Conservation (phyloP, 1,140 invertebrate genomes). For the Platyscapa corneri region DNA sequence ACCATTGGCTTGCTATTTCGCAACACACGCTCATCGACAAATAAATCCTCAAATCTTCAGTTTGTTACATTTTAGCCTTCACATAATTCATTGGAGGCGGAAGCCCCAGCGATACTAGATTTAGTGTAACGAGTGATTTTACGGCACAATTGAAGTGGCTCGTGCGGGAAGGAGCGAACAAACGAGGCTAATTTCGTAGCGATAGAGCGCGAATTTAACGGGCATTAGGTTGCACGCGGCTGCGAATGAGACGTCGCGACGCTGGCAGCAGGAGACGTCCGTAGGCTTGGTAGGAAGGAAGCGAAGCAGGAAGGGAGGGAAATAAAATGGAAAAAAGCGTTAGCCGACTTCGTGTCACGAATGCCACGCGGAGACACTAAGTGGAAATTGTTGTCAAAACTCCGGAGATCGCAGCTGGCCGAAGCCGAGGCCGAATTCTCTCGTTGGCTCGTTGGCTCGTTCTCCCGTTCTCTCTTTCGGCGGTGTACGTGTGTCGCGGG, state of each 20-base stretch:
- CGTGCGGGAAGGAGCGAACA: too few species aligned
- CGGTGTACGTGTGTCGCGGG: conserved; percentile 35
- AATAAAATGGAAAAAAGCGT: conserved; percentile 34
- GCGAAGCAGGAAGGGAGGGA: conserved; percentile 7
- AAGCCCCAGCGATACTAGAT: background rate
- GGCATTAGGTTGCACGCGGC: too few species aligned
- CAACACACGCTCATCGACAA: too few species aligned
- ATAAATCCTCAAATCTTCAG: too few species aligned
- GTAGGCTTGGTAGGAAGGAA: background rate
- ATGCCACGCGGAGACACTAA: conserved; percentile 70
- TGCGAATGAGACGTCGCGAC: background rate
- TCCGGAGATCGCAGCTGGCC: conserved; percentile 58
- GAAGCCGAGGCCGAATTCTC: conserved; percentile 42
- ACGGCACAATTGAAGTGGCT: background rate
- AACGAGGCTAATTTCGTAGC: too few species aligned
- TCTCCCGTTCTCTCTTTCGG: background rate
- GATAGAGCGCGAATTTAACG: too few species aligned
- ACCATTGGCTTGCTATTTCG: too few species aligned
- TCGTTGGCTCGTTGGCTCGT: background rate
- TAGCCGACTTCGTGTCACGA: conserved; percentile 54
- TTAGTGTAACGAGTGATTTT: background rate
- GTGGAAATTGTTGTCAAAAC: conserved; percentile 75
- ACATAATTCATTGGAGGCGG: too few species aligned
- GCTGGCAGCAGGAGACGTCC: background rate
- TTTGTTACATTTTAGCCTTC: too few species aligned